Percentiles rank a stretch among this genome's conserved stretches.
Conservation (phyloP, 1,140 invertebrate species). For the Hyles euphorbiae region DNA sequence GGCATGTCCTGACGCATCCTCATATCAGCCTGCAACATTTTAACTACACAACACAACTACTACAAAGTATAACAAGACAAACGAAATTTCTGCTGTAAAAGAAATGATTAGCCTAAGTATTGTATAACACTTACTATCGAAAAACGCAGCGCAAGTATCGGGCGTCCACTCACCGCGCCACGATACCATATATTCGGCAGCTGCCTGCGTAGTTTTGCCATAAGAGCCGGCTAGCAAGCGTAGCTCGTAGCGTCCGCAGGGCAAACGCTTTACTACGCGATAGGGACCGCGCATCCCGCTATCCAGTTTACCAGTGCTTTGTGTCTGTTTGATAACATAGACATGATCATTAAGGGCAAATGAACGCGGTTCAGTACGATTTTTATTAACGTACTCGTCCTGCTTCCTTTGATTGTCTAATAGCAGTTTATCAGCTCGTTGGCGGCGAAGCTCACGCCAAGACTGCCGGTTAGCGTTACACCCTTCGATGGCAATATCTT, state of each 20-base stretch:
- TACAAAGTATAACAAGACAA: too few relatives aligned
- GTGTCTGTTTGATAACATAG: conserved; percentile 9
- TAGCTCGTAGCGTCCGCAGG: conserved; percentile 9
- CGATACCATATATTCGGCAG: conserved; percentile 13
- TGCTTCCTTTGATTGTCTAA: conserved; percentile 8
- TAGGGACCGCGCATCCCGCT: conserved; percentile 14
- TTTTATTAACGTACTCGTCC: conserved; percentile 15
- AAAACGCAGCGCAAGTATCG: too few relatives aligned
- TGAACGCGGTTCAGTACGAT: background rate
- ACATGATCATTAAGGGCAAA: conserved; percentile 5
- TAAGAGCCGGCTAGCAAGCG: conserved; percentile 8
- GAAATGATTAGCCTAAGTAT: too few relatives aligned
- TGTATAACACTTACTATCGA: background rate
- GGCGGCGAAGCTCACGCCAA: conserved; percentile 1
- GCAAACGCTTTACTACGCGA: conserved; percentile 6
- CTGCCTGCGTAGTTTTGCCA: conserved; percentile 13
- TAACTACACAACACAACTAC: too few relatives aligned
- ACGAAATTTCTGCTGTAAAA: too few relatives aligned
- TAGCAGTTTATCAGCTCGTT: conserved; percentile 4
- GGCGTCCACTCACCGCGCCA: conserved; percentile 11
- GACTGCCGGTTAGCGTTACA: conserved; percentile 14
- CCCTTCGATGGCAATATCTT: conserved; percentile 16
- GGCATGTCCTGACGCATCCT: too few relatives aligned
- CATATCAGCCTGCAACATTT: too few relatives aligned
- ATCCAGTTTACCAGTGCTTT: conserved; percentile 11